Base-by-base conservation (phyloP, 1,140 invertebrate species). In the Trypoxylus dichotomus region DNA sequence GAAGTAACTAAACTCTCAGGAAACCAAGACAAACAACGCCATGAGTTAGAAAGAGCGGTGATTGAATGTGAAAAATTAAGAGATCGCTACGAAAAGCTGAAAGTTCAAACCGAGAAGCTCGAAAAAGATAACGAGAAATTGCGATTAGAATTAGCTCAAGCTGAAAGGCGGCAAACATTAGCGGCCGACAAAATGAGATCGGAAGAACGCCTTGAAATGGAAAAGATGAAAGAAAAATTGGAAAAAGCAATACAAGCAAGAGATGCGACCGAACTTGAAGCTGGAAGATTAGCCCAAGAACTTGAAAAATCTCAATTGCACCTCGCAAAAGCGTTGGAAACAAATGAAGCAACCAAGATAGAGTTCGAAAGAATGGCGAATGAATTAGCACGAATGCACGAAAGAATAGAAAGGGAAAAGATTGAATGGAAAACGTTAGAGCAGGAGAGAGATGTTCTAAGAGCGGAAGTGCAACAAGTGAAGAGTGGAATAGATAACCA, bases 11-110 rank as follows among this genome's bases (percentile, higher is more conserved):
- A 96, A 85, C 86, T 92, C 10, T 89, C 89, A 63, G 89, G 89
- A 21, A 88, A 89, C 21, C 92, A 95, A 84, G 94, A 96, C 76
- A 94, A 94, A 83, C 93, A 94, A 84, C 89, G 93, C 15, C 87
- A 88, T 54, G 94, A 95, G 80, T 87, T 94, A 60, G 95, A 96
- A 83, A 88, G 93, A 43, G 90, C 94, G 42, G 91, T 93, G 83
- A 94, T 96, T 83, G 95, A 96, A 83, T 91, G 94, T 77, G 95
- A 96, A 83, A 96, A 96, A 87, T 90, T 95, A 29, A 90, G 93
- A 75, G 94, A 96, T 82, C 89, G 93, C 78, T 92, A 94, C 83
- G 94, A 97, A 82, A 96, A 95, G 87, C 87, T 95, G 42, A 93
- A 93, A 83, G 84, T 90, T 58, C 89, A 91, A 76, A 88, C 90